Base-by-base conservation (phyloP, 2,888 invertebrate species). In the Cheilosia grossa region DNA sequence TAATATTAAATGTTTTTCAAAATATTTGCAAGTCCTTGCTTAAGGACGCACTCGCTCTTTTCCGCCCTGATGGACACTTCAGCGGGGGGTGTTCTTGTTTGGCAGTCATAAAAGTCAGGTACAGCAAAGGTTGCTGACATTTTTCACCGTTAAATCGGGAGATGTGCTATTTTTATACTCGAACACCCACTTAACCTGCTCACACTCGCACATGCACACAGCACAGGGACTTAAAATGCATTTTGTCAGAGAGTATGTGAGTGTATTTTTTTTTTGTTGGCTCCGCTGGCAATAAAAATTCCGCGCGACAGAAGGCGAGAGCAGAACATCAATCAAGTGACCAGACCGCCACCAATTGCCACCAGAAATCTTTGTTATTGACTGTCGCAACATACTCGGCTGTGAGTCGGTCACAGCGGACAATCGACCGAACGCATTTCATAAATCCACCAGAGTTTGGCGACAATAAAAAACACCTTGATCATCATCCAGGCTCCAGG, bases 331-430 rank as follows among this genome's bases (percentile, higher is more conserved):
- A 79, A 83, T 83, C 83, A 80, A 83, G 74, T 74, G 80, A 83
- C 79, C 83, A 79, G 79, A 83, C 79, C 80, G 83, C 83, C 80
- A 80, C 83, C 83, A 80, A 83, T 83, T 83, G 83, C 83, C 79
- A 83, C 80, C 83, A 80, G 74, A 80, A 83, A 80, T 83, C 83
- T 83, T 83, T 83, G 80, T 79, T 70, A 83, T 83, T 83, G 83
- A 83, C 83, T 80, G 69, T 59, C 63, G 58, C 37, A 1, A 56
- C 13, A 17, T 37, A 37, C 13, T 6, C 33, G 27, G 24, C 2
- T 51, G 51, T 24, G 51, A 51, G 51, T 51, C 24, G 51, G 51
- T 51, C 51, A 13, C 40, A 6, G 47, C 7, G 42, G 40, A 21
- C 54, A 21, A 33, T 44, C 27, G 37, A 67, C 17, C 47, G 21